A percentile compares a stretch with the other conserved stretches of the same genome.
phyloP scores from a whole-genome alignment of 2,888 invertebrate genomes.

The Dasysyrphus tricinctus region DNA sequence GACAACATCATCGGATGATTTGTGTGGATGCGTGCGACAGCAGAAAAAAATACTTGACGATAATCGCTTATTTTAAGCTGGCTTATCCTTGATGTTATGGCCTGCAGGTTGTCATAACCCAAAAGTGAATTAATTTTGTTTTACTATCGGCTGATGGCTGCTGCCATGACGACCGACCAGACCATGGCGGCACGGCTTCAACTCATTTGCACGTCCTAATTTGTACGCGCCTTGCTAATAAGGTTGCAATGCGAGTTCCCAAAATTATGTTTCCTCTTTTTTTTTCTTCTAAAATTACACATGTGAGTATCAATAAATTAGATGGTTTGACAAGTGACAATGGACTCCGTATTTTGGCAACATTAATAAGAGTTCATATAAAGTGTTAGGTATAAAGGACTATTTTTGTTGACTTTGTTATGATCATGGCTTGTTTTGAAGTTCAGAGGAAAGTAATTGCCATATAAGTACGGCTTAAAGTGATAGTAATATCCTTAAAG shows the following conservation, averaged over 20 bases:
- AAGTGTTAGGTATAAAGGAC: too few relatives aligned
- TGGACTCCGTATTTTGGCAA: background rate
- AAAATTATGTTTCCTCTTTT: background rate
- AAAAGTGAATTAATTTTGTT: slow-evolving; percentile 13
- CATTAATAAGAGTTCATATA: too few relatives aligned
- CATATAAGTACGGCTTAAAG: too few relatives aligned
- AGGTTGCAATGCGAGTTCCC: slow-evolving; percentile 44
- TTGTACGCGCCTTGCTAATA: slow-evolving; percentile 35
- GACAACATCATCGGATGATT: slow-evolving; percentile 52
- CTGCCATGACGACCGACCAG: background rate
- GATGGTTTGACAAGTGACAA: slow-evolving; percentile 14
- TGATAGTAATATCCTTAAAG: too few relatives aligned
- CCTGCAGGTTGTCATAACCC: slow-evolving; percentile 56
- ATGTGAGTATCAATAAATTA: slow-evolving; percentile 30
- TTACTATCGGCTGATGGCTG: slow-evolving; percentile 16
- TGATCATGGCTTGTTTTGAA: too few relatives aligned
- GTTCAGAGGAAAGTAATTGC: too few relatives aligned
- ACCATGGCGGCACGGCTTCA: background rate
- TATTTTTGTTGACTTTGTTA: too few relatives aligned
- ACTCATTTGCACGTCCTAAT: slow-evolving; percentile 45
- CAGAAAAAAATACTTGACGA: slow-evolving; percentile 56
- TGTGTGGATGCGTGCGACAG: slow-evolving; percentile 60
- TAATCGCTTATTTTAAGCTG: slow-evolving; percentile 54
- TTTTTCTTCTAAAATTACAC: slow-evolving; percentile 8
- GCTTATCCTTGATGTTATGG: slow-evolving; percentile 38